A percentile compares a stretch with the other conserved stretches of the same genome.
phyloP scores from a whole-genome alignment of 2,888 invertebrate species.

The Pardosa pseudoannulata region DNA sequence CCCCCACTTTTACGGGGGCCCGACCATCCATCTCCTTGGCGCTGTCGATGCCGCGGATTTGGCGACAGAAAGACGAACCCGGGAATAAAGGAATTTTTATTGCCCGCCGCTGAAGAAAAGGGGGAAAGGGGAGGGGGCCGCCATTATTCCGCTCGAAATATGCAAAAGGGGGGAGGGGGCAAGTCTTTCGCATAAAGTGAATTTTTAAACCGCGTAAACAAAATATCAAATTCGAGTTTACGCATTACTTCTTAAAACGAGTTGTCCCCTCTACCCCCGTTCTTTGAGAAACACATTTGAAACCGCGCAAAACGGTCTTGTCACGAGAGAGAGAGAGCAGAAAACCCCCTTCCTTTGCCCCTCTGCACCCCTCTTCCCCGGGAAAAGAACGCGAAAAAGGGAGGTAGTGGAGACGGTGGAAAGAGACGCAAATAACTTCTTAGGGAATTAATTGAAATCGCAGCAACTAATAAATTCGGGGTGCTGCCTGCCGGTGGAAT shows the following conservation, averaged over 20 bases:
- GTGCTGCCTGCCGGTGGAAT: neutral
- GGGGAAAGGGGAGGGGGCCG: too few relatives aligned
- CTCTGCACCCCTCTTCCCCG: neutral
- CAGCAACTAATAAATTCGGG: conserved; percentile 9
- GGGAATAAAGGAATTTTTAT: conserved; percentile 3
- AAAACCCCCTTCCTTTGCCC: neutral
- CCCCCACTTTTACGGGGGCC: too few relatives aligned
- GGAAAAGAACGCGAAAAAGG: too few relatives aligned
- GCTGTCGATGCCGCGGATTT: too few relatives aligned
- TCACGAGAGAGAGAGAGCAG: too few relatives aligned
- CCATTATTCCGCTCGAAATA: neutral
- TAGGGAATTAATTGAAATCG: conserved; percentile 9
- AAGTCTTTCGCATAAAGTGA: neutral
- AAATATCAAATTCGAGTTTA: conserved; percentile 4
- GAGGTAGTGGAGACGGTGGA: too few relatives aligned
- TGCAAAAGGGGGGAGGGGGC: neutral
- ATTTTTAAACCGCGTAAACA: neutral
- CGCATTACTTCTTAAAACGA: conserved; percentile 3
- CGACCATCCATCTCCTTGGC: too few relatives aligned
- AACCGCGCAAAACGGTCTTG: neutral
- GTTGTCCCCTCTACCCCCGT: too few relatives aligned
- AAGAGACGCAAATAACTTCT: neutral
- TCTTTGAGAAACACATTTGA: neutral
- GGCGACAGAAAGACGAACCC: too few relatives aligned
- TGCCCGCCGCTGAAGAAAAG: neutral